Percentiles rank a stretch among this genome's conserved stretches.
Evolutionary conservation across 1,140 invertebrate species (phyloP).

Genomic region (Matsumurasca onukii): DNA sequence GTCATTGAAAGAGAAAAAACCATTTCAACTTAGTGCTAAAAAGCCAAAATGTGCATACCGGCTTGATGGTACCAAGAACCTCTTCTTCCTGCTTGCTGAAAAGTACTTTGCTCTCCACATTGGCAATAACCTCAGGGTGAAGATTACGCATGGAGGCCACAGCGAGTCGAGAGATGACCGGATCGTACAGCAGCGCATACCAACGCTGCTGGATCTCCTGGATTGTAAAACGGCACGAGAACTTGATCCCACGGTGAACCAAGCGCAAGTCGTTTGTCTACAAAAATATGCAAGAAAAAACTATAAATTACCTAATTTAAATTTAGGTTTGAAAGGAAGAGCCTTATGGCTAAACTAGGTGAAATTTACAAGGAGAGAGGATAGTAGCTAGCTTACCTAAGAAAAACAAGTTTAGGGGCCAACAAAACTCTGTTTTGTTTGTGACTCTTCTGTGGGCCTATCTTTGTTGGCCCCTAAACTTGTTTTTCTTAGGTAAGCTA

Average conservation of each 20-base stretch:
- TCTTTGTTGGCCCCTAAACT: too few relatives aligned
- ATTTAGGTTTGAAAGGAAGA: too few relatives aligned
- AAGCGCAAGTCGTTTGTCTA: constrained; percentile 83
- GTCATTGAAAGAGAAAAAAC: too few relatives aligned
- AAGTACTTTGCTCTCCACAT: constrained; percentile 84
- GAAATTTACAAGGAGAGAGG: too few relatives aligned
- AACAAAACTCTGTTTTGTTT: too few relatives aligned
- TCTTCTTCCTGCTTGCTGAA: constrained; percentile 90
- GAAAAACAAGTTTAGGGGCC: too few relatives aligned
- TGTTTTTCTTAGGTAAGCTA: too few relatives aligned
- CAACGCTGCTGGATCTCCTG: constrained; percentile 94
- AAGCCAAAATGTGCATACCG: too few relatives aligned
- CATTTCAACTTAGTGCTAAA: too few relatives aligned
- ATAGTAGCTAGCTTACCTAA: too few relatives aligned
- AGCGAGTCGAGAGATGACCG: constrained; percentile 81
- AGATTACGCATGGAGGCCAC: constrained; percentile 91
- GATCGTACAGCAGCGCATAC: constrained; percentile 94
- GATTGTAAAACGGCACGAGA: constrained; percentile 93
- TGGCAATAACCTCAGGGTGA: constrained; percentile 84
- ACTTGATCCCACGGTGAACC: constrained; percentile 92
- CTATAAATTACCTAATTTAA: neutral
- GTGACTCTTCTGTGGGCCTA: too few relatives aligned
- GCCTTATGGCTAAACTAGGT: too few relatives aligned
- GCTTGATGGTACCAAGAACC: constrained; percentile 76
- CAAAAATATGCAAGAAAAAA: constrained; percentile 42